Conservation (phyloP, 2,888 invertebrate species). For the Zygothrica quintamaculata region DNA sequence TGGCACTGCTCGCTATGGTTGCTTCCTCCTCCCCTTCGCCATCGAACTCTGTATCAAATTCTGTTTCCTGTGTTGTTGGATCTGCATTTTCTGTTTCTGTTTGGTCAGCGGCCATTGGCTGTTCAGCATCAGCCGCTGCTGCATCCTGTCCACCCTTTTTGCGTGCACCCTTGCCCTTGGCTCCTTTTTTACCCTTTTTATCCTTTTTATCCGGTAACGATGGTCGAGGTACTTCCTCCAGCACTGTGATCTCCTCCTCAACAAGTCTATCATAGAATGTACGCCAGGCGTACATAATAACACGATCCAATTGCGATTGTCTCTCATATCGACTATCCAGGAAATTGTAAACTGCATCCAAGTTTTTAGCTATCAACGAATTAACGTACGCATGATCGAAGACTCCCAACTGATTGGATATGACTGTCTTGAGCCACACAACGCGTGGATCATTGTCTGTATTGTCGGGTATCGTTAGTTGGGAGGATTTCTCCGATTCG, state of each 20-base stretch:
- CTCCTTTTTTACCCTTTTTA: slow-evolving; percentile 73
- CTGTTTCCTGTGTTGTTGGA: slow-evolving; percentile 46
- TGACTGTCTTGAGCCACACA: slow-evolving; percentile 89
- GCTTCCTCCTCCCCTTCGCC: slow-evolving; percentile 67
- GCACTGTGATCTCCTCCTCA: slow-evolving; percentile 90
- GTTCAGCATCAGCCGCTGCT: slow-evolving; percentile 32
- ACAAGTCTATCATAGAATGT: slow-evolving; percentile 89
- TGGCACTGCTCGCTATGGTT: slow-evolving; percentile 66
- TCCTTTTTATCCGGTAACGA: slow-evolving; percentile 82
- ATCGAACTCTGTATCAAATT: slow-evolving; percentile 61
- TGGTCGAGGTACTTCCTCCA: slow-evolving; percentile 87
- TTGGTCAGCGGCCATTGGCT: slow-evolving; percentile 25
- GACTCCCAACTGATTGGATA: slow-evolving; percentile 84
- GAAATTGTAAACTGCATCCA: slow-evolving; percentile 86
- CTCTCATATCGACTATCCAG: slow-evolving; percentile 86
- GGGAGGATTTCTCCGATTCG: slow-evolving; percentile 11
- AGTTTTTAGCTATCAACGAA: slow-evolving; percentile 84
- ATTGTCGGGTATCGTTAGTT: not conserved
- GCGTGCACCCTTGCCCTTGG: slow-evolving; percentile 47
- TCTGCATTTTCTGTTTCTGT: slow-evolving; percentile 47
- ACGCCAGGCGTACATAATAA: slow-evolving; percentile 88
- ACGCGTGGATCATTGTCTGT: slow-evolving; percentile 86
- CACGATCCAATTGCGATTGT: slow-evolving; percentile 86
- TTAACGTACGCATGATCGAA: slow-evolving; percentile 81
- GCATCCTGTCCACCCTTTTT: slow-evolving; percentile 62